A percentile compares a stretch with the other conserved stretches of the same genome.
Conservation (phyloP, 2,888 invertebrate species). For the Ennomos erosarius region DNA sequence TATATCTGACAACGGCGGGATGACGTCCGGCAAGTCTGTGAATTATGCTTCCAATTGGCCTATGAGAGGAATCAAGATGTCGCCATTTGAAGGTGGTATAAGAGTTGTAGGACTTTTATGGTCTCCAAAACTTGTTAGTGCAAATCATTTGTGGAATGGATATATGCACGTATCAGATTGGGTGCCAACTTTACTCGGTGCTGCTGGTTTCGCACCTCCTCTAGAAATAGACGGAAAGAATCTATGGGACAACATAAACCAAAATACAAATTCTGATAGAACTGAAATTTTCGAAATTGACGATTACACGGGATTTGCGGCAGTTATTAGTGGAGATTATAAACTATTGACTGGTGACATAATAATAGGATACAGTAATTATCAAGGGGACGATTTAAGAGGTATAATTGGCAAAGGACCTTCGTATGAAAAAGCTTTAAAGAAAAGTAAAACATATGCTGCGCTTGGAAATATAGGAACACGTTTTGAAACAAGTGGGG, state of each 20-base stretch:
- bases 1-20: slow-evolving; percentile 95
- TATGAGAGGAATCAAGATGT: slow-evolving; percentile 90
- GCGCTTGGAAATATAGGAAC: slow-evolving; percentile 53
- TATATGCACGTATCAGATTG: slow-evolving; percentile 93
- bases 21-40: slow-evolving; percentile 88
- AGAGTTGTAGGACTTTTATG: slow-evolving; percentile 90
- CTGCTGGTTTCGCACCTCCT: slow-evolving; percentile 59
- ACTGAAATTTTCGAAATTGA: slow-evolving; percentile 67
- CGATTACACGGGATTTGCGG: slow-evolving; percentile 61
- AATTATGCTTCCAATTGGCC: slow-evolving; percentile 93
- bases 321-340: slow-evolving; percentile 61
- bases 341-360: slow-evolving; percentile 67
- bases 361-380: slow-evolving; percentile 45
- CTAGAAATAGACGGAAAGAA: slow-evolving; percentile 66
- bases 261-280: slow-evolving; percentile 57
- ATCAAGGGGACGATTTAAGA: slow-evolving; percentile 61
- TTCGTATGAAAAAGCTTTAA: slow-evolving; percentile 56
- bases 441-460: slow-evolving; percentile 53
- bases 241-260: slow-evolving; percentile 66
- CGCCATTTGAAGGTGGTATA: slow-evolving; percentile 94
- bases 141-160: slow-evolving; percentile 76
- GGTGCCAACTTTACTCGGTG: slow-evolving; percentile 89
- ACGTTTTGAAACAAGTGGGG: slow-evolving; percentile 45
- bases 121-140: slow-evolving; percentile 68
- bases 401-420: slow-evolving; percentile 59